Evolutionary conservation across 2,888 invertebrate genomes (phyloP).

Genomic region (Epinotia nisella): DNA sequence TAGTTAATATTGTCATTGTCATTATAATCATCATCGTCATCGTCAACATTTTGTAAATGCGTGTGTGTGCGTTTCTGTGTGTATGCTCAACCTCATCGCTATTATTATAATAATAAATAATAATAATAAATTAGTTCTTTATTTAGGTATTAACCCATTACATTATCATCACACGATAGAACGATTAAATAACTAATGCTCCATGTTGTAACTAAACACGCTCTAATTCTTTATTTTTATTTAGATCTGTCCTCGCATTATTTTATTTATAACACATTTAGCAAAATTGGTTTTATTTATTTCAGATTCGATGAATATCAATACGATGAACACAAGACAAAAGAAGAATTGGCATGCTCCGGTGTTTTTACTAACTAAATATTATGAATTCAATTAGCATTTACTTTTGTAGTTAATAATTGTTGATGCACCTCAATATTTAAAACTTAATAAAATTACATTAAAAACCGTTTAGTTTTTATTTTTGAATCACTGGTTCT

Average conservation of each 20-base stretch:
- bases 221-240: neutral
- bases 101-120: too few relatives aligned
- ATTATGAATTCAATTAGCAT: neutral
- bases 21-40: too few relatives aligned
- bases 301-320: constrained; percentile 62
- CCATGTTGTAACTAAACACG: too few relatives aligned
- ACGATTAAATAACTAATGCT: too few relatives aligned
- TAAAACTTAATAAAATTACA: neutral
- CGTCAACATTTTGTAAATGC: too few relatives aligned
- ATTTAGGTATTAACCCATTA: too few relatives aligned
- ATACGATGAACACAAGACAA: constrained; percentile 50
- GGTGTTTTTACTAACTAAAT: constrained; percentile 60
- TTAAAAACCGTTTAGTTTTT: too few relatives aligned
- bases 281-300: constrained; percentile 1
- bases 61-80: too few relatives aligned
- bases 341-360: constrained; percentile 57
- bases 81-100: too few relatives aligned
- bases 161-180: too few relatives aligned
- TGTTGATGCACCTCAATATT: neutral
- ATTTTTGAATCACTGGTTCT: too few relatives aligned
- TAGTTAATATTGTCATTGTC: neutral
- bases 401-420: neutral
- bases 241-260: neutral
- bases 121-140: too few relatives aligned
- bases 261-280: neutral